Percentiles rank a stretch among this genome's conserved stretches.
Conservation (phyloP, 2,113 vertebrate species). For the Notothenia coriiceps region DNA sequence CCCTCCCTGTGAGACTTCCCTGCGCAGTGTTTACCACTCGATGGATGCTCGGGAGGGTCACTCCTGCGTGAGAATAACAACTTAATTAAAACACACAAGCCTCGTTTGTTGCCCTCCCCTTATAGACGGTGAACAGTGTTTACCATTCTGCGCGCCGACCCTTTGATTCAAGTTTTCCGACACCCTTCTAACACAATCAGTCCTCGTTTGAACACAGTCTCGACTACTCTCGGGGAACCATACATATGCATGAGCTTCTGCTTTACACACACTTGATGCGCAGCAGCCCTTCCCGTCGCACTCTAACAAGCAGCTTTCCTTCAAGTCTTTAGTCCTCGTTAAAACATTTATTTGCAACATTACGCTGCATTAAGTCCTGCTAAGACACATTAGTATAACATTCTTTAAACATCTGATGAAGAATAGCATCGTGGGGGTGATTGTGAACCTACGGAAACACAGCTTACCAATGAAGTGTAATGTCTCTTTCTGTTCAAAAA, state of each 20-base stretch:
- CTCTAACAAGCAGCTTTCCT: slow-evolving; percentile 65
- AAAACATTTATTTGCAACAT: slow-evolving; percentile 67
- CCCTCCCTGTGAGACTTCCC: slow-evolving; percentile 15
- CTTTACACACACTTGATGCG: slow-evolving; percentile 56
- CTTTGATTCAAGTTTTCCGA: slow-evolving; percentile 53
- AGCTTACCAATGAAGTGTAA: not conserved
- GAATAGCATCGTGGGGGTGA: not conserved
- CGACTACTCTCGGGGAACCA: slow-evolving; percentile 49
- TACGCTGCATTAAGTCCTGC: slow-evolving; percentile 48
- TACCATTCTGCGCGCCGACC: slow-evolving; percentile 1
- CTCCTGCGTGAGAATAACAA: slow-evolving; percentile 31
- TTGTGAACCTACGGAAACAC: not conserved
- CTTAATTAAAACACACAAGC: slow-evolving; percentile 52
- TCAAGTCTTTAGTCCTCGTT: slow-evolving; percentile 71
- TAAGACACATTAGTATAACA: slow-evolving; percentile 60
- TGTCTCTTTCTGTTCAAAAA: not conserved
- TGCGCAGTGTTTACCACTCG: slow-evolving; percentile 10
- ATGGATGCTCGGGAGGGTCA: slow-evolving; percentile 9
- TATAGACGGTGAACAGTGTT: slow-evolving; percentile 25
- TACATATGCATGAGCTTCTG: slow-evolving; percentile 70
- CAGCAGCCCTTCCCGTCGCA: slow-evolving; percentile 30
- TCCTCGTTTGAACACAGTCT: slow-evolving; percentile 37
- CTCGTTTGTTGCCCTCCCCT: slow-evolving; percentile 35
- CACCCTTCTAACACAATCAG: slow-evolving; percentile 27
- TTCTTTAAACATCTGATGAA: slow-evolving; percentile 39